These are phyloP conservation scores for Campoplex capitator DNA, from an alignment of 2,888 invertebrate genomes.

Conservation along the genomic window DNA sequence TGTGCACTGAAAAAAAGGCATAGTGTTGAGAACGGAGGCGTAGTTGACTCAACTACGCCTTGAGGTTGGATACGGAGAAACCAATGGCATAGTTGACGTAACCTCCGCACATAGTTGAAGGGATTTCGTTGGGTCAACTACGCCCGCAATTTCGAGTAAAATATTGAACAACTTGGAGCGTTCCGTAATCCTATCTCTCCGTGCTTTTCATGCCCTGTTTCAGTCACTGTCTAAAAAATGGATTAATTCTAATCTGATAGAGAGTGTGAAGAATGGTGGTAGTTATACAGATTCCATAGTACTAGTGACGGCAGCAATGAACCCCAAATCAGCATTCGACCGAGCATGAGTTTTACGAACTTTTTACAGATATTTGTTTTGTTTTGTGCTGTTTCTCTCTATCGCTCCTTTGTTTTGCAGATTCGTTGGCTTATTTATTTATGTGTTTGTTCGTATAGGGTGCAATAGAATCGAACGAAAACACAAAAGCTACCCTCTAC, in stretches of 20 bases:
- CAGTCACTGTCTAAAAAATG: slow-evolving; percentile 2
- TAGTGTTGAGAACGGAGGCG: too few species aligned
- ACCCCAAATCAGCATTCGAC: slow-evolving; percentile 34
- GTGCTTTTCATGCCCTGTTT: too few species aligned
- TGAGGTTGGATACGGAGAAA: too few species aligned
- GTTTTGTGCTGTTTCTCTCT: not conserved
- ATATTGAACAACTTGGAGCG: too few species aligned
- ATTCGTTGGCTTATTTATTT: slow-evolving; percentile 22
- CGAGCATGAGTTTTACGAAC: slow-evolving; percentile 55
- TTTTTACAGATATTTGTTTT: slow-evolving; percentile 32
- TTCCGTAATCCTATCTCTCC: too few species aligned
- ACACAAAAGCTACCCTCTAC: slow-evolving; percentile 44
- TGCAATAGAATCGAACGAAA: slow-evolving; percentile 44
- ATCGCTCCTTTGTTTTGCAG: not conserved
- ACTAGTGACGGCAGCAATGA: not conserved
- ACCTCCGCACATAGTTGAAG: too few species aligned
- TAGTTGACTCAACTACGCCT: too few species aligned
- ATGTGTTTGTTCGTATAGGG: slow-evolving; percentile 35
- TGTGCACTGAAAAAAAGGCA: too few species aligned
- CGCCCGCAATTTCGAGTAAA: too few species aligned
- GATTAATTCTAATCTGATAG: slow-evolving; percentile 49
- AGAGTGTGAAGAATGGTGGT: slow-evolving; percentile 22
- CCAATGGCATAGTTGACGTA: too few species aligned
- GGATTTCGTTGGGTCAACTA: too few species aligned
- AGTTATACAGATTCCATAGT: slow-evolving; percentile 1